These are phyloP conservation scores for Syrphus vitripennis DNA, from an alignment of 2,888 invertebrate genomes.

Conservation along the genomic window DNA sequence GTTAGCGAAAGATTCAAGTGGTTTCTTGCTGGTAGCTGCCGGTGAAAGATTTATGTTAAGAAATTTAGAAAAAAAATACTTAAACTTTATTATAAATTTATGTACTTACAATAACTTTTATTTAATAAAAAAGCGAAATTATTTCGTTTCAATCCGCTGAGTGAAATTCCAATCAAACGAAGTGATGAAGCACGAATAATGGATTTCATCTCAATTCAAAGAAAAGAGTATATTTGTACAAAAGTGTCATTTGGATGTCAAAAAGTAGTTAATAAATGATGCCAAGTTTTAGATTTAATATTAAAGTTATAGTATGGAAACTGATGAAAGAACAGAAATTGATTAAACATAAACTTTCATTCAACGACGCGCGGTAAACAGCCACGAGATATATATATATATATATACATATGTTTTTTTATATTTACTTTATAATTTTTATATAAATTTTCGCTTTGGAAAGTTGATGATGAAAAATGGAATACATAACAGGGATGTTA, in stretches of 20 bases:
- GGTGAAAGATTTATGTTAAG: background rate
- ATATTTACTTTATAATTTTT: too few species aligned
- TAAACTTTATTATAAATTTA: background rate
- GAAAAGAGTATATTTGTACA: background rate
- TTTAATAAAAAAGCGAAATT: conserved; percentile 4
- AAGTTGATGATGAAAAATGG: too few species aligned
- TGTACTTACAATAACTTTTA: conserved; percentile 32
- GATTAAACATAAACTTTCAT: too few species aligned
- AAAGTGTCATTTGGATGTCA: background rate
- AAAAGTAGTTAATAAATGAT: background rate
- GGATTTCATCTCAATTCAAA: conserved; percentile 50
- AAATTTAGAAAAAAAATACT: background rate
- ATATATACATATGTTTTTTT: too few species aligned
- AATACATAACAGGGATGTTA: too few species aligned
- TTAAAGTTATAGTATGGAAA: too few species aligned
- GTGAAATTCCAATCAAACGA: conserved; percentile 8
- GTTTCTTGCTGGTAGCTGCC: conserved; percentile 6
- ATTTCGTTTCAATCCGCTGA: background rate
- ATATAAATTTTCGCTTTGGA: too few species aligned
- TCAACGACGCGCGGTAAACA: too few species aligned
- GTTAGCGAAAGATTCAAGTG: background rate
- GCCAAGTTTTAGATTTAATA: background rate
- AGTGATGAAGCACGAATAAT: conserved; percentile 54
- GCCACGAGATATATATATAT: too few species aligned
- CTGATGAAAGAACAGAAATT: too few species aligned